Conservation (phyloP, 2,797 vertebrate species). For the Parotocinclus haroldoi region DNA sequence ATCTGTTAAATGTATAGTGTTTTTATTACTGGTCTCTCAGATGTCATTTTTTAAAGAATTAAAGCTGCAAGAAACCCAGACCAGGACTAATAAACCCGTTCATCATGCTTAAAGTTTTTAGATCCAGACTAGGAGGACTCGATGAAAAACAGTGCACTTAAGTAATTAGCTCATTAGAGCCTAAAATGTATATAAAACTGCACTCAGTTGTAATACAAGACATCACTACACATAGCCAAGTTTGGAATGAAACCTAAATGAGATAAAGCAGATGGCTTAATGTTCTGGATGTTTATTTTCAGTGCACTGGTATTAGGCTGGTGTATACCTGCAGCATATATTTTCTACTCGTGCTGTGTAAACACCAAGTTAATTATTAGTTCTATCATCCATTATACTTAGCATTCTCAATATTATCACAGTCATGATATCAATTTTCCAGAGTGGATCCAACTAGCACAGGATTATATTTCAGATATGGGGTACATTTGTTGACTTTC, state of each 20-base stretch:
- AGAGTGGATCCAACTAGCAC: background rate
- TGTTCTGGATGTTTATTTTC: constrained; percentile 16
- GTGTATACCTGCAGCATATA: constrained; percentile 12
- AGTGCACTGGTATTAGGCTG: constrained; percentile 12
- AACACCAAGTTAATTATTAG: constrained; percentile 37
- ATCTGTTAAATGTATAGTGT: too few species aligned
- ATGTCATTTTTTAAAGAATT: too few species aligned
- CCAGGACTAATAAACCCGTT: too few species aligned
- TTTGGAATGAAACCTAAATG: constrained; percentile 2
- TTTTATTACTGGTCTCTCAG: too few species aligned
- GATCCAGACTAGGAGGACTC: background rate
- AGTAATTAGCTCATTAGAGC: background rate
- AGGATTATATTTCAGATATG: background rate
- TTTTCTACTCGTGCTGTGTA: constrained; percentile 29
- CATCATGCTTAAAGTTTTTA: background rate
- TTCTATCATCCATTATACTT: constrained; percentile 27
- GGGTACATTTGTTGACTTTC: background rate
- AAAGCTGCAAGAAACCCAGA: too few species aligned
- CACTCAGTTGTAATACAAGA: background rate
- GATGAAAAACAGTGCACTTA: background rate
- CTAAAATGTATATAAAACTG: constrained; percentile 2
- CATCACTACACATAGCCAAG: background rate
- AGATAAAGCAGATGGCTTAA: constrained; percentile 28
- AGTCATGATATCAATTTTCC: constrained; percentile 32
- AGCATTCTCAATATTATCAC: constrained; percentile 31